phyloP scores from a whole-genome alignment of 2,113 vertebrate species.

The Podarcis raffonei region DNA sequence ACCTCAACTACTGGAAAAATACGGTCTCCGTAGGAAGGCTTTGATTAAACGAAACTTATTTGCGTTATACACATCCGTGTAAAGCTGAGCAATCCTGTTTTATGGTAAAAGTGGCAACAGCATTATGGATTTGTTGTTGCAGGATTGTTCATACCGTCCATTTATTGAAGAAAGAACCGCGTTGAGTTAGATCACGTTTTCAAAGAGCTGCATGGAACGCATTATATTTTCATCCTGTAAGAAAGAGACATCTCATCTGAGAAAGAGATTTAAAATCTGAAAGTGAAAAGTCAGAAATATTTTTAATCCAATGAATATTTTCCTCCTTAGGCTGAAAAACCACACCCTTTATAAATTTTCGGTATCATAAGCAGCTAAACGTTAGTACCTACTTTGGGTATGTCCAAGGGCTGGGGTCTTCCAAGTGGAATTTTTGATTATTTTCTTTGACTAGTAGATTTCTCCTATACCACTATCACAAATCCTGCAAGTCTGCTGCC shows the following conservation, averaged over 20 bases:
- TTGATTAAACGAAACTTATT: slow-evolving; percentile 75
- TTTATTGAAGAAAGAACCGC: slow-evolving; percentile 47
- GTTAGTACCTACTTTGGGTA: background rate
- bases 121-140: slow-evolving; percentile 63
- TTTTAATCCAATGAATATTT: background rate
- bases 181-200: slow-evolving; percentile 92
- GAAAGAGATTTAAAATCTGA: background rate
- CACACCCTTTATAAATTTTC: background rate
- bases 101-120: slow-evolving; percentile 77
- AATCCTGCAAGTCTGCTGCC: background rate
- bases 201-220: slow-evolving; percentile 99
- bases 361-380: background rate
- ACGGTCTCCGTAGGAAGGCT: slow-evolving; percentile 47
- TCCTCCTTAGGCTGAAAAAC: background rate
- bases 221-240: slow-evolving; percentile 98
- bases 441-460: background rate
- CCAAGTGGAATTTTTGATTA: background rate
- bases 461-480: background rate
- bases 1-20: slow-evolving; percentile 50
- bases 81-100: slow-evolving; percentile 78
- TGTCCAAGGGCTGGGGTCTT: background rate
- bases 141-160: slow-evolving; percentile 66
- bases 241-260: slow-evolving; percentile 14
- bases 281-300: background rate
- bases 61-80: slow-evolving; percentile 79